phyloP scores from a whole-genome alignment of 2,113 vertebrate species.

The Haemorhous mexicanus region DNA sequence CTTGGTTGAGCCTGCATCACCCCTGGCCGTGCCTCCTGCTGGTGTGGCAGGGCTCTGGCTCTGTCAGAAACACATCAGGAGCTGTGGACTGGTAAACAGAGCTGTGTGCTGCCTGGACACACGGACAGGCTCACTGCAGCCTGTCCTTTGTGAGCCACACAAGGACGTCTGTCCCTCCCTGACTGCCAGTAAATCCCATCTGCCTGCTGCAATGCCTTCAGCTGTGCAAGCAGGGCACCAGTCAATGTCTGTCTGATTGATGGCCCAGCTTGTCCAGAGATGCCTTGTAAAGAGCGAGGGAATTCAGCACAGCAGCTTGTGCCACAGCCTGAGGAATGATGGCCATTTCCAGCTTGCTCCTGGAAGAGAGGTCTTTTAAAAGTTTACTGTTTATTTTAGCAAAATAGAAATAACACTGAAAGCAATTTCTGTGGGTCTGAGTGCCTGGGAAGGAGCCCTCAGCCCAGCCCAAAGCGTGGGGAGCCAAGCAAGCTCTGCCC shows the following conservation, averaged over 20 bases:
- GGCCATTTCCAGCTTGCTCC: slow-evolving; percentile 14
- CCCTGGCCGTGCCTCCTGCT: not conserved
- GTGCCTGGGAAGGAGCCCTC: not conserved
- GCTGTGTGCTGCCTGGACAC: not conserved
- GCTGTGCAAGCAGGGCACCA: slow-evolving; percentile 3
- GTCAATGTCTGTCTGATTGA: slow-evolving; percentile 61
- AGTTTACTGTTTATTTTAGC: slow-evolving; percentile 56
- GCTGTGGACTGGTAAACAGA: accelerated
- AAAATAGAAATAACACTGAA: slow-evolving; percentile 21
- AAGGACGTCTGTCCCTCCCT: not conserved
- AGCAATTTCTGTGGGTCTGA: not conserved
- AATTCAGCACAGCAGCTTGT: slow-evolving; percentile 41
- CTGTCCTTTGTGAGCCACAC: not conserved
- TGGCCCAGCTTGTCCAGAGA: slow-evolving; percentile 26
- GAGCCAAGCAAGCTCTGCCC: not conserved
- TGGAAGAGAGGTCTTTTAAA: not conserved
- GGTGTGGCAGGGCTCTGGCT: not conserved
- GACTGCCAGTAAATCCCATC: slow-evolving; percentile 35
- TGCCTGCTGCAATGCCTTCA: slow-evolving; percentile 4
- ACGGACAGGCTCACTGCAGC: accelerated
- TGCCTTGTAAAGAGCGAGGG: slow-evolving; percentile 41
- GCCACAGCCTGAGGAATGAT: slow-evolving; percentile 10
- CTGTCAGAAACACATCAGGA: accelerated
- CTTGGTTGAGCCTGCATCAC: not conserved
- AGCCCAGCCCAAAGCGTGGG: accelerated